A percentile compares a stretch with the other conserved stretches of the same genome.
Evolutionary conservation across 1,140 invertebrate species (phyloP).

Genomic region (Myzus persicae): DNA sequence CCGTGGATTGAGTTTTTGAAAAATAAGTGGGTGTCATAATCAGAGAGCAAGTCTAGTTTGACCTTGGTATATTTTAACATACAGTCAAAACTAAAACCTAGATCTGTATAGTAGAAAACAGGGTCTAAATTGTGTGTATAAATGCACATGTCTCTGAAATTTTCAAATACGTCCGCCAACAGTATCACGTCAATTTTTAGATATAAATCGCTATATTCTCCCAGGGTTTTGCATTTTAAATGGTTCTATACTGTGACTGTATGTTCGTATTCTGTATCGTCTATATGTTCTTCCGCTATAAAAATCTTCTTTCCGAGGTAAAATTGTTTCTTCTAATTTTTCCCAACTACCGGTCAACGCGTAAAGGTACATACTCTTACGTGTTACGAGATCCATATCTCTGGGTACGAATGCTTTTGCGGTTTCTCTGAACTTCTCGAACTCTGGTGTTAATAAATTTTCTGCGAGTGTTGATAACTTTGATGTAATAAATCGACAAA

Average conservation of each 20-base stretch:
- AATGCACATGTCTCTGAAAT: constrained; percentile 64
- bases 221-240: constrained; percentile 10
- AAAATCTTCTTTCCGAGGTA: background rate
- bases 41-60: background rate
- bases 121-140: background rate
- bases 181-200: background rate
- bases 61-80: background rate
- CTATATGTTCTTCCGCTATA: background rate
- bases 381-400: too few species aligned
- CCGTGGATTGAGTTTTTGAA: too few species aligned
- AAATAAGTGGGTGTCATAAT: background rate
- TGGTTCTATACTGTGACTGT: background rate
- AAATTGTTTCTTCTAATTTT: too few species aligned
- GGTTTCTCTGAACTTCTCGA: too few species aligned
- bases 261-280: background rate
- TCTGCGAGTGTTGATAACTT: too few species aligned
- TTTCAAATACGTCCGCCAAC: constrained; percentile 64
- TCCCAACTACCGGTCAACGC: too few species aligned
- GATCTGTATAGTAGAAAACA: background rate
- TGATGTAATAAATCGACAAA: too few species aligned
- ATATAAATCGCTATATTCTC: constrained; percentile 23
- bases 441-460: too few species aligned
- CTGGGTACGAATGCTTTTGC: too few species aligned
- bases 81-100: background rate
- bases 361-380: too few species aligned